Evolutionary conservation across 2,888 invertebrate species (phyloP), one percentile per base, ranked within the genome.

Genomic region (Eumacrocentrus americanus): DNA sequence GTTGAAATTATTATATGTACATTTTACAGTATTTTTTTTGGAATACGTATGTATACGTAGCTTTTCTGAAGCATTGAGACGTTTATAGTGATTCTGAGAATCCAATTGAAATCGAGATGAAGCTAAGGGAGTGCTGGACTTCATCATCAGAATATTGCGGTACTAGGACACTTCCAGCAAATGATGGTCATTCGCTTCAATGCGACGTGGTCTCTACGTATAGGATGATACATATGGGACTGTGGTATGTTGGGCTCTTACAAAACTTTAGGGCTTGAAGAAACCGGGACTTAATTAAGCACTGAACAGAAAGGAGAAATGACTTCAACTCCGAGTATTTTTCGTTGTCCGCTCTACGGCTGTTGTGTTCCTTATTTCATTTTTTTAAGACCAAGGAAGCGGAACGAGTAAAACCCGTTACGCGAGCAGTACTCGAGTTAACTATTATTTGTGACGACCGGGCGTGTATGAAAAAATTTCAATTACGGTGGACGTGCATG

Each of bases 401-500:
- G 58, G 55, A 60, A 63, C 64, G 58, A 58, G 52, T n/a, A n/a
- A 48, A 64, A 65, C 58, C 64, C 64, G 66, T 67, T 67, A 65
- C 60, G 51, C 42, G 34, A 42, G 47, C 58, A 57, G 48, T 11
- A 42, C 25, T 29, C 18, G n/a, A n/a, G n/a, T n/a, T n/a, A 50
- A 40, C 50, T 40, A 58, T 48, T 58, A 58, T 58, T 58, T 29
- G 57, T 50, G 38, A 58, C 29, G 25, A 47, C 25, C 42, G 50
- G 50, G 22, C 50, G 35, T 34, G 11, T 4, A 50, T n/a, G 20
- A 20, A 55, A 50, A 50, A 50, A 58, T 42, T 20, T 58, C 29
- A 58, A 58, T 58, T 58, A 50, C 50, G 34, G 38, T 18, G 40
- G 14, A 40, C 29, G n/a, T 38, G 16, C 23, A 16, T 29, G 20